Base-by-base conservation (phyloP, 1,140 invertebrate genomes). In the Cotesia typhae region DNA sequence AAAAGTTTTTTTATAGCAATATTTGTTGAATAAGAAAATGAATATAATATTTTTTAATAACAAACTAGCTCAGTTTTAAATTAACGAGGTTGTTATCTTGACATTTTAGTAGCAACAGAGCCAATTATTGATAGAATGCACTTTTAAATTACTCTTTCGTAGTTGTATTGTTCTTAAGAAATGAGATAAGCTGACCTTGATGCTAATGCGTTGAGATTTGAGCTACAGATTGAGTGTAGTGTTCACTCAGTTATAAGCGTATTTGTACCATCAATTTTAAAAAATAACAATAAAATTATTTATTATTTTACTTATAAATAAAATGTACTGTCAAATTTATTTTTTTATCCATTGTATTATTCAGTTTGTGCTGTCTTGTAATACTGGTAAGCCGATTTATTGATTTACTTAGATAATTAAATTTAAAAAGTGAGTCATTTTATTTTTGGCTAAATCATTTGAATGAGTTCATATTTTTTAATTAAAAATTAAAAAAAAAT, bases 111-210 rank as follows among this genome's bases (percentile, higher is more conserved):
- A 37, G 60, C 60, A 65, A n/a, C 12, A 65, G 63, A 41, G 36
- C 36, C 35, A 65, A 41, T 65, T 65, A 65, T 65, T 63, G 20
- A 4, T 36, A 9, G 28, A 63, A 17, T 28, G 28, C 7, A 36
- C 10, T 63, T 63, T 63, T 63, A 63, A 36, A 35, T 36, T 14
- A 63, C 60, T 63, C 14, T 14, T 35, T 36, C 36, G 20, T 63
- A 36, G 60, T 63, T 35, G 41, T 57, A 57, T 65, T 65, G 63
- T 65, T 65, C 63, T 37, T 65, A 14, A 14, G 63, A n/a, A 65
- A 65, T 47, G 36, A 65, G 63, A 65, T 65, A 65, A 65, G 63
- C 9, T 36, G 63, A 41, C 63, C 37, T 65, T 65, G 63, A 1
- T 14, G 63, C 41, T 36, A 12, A 41, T 47, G 10, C 41, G 3